Base-by-base conservation (phyloP, 2,113 vertebrate genomes). In the Perca flavescens region DNA sequence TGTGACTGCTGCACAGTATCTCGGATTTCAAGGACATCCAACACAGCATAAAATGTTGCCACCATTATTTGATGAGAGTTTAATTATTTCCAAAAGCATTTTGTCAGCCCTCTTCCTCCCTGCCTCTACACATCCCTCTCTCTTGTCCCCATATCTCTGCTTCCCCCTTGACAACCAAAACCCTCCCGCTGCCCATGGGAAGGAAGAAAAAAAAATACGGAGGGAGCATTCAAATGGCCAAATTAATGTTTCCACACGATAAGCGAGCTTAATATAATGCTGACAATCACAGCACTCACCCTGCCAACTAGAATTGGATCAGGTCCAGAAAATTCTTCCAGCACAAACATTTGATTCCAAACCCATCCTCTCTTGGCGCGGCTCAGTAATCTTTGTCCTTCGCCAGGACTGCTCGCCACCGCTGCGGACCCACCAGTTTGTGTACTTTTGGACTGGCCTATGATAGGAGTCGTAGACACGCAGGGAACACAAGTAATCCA, bases 321-420 rank as follows among this genome's bases (percentile, higher is more conserved):
- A 49, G 97, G 98, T 97, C 98, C 98, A 96, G 98, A 98, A 95
- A 99, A 99, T 93, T 99, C 98, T 96, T 99, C 98, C 94, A 99
- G 91, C 89, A 99, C 98, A 96, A 99, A 99, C 98, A 99, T 99
- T 97, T 99, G 98, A 96, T 99, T 99, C 98, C 98, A 99, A 95
- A 99, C 98, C 98, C 98, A 99, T 95, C 98, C 98, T 95, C 98
- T 98, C 95, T 97, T 99, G 95, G 97, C 97, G 82, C 98, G 97
- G 92, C 96, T 98, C 94, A 99, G 96, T 95, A 98, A 93, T 92
- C 95, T 96, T 93, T 97, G 96, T 93, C 97, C 97, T 96, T 97
- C 97, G 88, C 76, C 95, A 92, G 96, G 93, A 83, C 94, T 93
- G 91, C 89, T 95, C 85, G 95, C 95, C 94, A 93, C 95, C 89